Evolutionary conservation across 2,797 vertebrate genomes (phyloP), one percentile per base, ranked within the genome.

Genomic region (Sebastes nivosus): DNA sequence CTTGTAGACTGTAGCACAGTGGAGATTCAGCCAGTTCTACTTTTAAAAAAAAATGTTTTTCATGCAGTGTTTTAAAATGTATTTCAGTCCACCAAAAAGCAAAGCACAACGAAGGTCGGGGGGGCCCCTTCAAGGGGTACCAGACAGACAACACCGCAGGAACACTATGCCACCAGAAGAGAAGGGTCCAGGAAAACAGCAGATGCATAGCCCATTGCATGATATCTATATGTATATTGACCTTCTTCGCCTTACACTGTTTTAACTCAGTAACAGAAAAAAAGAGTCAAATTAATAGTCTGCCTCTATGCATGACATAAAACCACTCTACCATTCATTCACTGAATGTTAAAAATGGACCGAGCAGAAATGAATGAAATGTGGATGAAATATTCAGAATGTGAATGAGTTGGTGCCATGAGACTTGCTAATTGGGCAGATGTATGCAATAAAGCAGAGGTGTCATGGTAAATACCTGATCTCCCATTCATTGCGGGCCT

Each of bases 361-460:
- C 18, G 9, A 81, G 68, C 75, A 67, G 50, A 90, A 89, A 88
- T 88, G 68, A 89, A 86, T 89, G 74, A 89, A 89, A 88, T 84
- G 75, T 78, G 69, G 77, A 72, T 74, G 74, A 85, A 92, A 93
- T 88, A 93, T 92, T 88, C 89, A 89, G 88, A 89, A 80, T 89
- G 74, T 67, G 78, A 90, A 85, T 87, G 79, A 83, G 76, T 85
- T 32, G 60, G 80, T 73, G 30, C 81, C 87, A 80, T 61, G 92
- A 89, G 81, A 88, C 78, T 55, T 74, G 77, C 68, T 96, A 96
- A 96, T 95, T 94, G 89, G 77, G 76, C 79, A 92, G 86, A 94
- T 87, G 79, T 78, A 95, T 96, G 94, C 93, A 82, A 89, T 90
- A 93, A 91, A 89, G 89, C 89, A 80, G 86, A 86, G 74, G 84